Base-by-base conservation (phyloP, 2,797 vertebrate species). In the Decapterus maruadsi region DNA sequence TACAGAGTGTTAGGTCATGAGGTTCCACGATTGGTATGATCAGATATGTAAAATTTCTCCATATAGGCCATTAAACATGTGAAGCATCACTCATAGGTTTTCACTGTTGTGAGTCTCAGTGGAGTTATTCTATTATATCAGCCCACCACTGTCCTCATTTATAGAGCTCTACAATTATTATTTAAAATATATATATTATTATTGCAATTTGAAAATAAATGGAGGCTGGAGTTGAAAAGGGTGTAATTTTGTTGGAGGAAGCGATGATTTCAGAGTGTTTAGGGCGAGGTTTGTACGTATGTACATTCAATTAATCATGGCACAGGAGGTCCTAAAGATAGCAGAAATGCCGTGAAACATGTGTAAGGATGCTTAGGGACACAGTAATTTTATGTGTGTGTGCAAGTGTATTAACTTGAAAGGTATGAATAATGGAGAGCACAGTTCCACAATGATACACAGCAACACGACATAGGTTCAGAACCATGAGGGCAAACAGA, bases 401-500 rank as follows among this genome's bases (percentile, higher is more conserved):
- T 68, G 26, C 29, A 3, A 45, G 51, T 29, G 11, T 62, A 71
- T 75, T 22, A 61, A 70, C 14, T 62, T 20, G 13, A 73, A 68
- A 40, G 34, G 31, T 6, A 40, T 53, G 5, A 58, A 74, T 34
- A 51, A 46, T 3, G 4, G 16, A 53, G 36, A 64, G 20, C 12
- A 20, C 20, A 51, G 3, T n/a, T 62, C 6, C 5, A 36, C 36
- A 60, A 45, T 19, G 22, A 66, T 19, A 62, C 20, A 68, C 54
- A 26, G 16, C 6, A 2, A 51, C 19, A 9, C 16, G 14, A 59
- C n/a, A 43, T 9, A 16, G 57, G 59, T 29, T 66, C 56, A 68
- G 54, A 75, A 55, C 48, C 57, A 53, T 22, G 4, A 34, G 54
- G 61, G 64, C 61, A 87, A 83, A 84, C 82, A 83, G 73, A 84